phyloP scores from a whole-genome alignment of 2,888 invertebrate species.

The Tiliacea citrago region DNA sequence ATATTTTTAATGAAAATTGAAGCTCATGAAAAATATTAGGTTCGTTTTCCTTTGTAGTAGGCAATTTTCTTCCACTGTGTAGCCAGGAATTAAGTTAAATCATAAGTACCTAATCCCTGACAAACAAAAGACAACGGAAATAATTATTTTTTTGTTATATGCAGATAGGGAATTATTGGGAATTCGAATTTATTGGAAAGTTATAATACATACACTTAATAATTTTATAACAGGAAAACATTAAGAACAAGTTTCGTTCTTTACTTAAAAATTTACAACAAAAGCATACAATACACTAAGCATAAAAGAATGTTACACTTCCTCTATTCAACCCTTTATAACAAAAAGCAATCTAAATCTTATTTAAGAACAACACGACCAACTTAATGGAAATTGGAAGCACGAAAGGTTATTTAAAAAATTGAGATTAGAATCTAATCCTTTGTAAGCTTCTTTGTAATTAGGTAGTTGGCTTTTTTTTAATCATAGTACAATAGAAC shows the following conservation, averaged over 20 bases:
- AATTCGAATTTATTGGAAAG: neutral
- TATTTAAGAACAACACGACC: slow-evolving; percentile 65
- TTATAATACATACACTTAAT: neutral
- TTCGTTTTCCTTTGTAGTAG: neutral
- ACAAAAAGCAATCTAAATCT: slow-evolving; percentile 71
- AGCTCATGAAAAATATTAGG: neutral
- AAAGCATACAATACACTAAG: slow-evolving; percentile 23
- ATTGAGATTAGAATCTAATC: slow-evolving; percentile 69
- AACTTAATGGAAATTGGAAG: slow-evolving; percentile 68
- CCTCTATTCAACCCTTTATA: slow-evolving; percentile 75
- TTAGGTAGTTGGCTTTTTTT: slow-evolving; percentile 57
- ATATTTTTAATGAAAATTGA: neutral
- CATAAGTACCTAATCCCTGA: too few relatives aligned
- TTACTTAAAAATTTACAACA: slow-evolving; percentile 3
- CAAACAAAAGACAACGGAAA: neutral
- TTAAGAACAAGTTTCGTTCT: neutral
- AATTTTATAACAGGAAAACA: neutral
- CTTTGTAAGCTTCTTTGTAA: slow-evolving; percentile 58
- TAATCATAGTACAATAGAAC: neutral
- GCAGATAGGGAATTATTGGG: too few relatives aligned
- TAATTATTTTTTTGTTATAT: neutral
- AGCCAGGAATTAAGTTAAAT: neutral
- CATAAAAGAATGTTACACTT: slow-evolving; percentile 75
- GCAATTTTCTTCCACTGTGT: neutral
- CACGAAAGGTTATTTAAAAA: slow-evolving; percentile 65